Evolutionary conservation across 2,113 vertebrate genomes (phyloP), one percentile per base, ranked within the genome.

Genomic region (Oreochromis aureus): DNA sequence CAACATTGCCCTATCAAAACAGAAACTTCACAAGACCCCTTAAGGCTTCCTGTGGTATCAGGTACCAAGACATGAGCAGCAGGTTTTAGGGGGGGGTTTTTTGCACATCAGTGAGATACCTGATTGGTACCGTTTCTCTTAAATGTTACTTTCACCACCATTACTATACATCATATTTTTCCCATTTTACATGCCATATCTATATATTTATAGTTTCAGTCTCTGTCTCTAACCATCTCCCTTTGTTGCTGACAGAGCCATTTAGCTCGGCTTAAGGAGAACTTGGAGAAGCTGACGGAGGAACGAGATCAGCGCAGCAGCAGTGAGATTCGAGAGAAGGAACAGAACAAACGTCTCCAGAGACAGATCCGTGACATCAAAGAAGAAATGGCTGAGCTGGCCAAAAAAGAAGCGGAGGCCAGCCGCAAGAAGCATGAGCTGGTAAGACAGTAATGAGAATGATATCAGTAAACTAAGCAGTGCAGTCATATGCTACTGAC

Each of bases 361-460:
- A 94, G 99, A 30, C 99, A 99, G 96, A 97, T 98, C 84, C 97
- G 98, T 0, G 98, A 99, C 79, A 88, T 97, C 92, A 99, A 99
- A 92, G 99, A 99, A 94, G 98, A 99, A 95, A 98, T 97, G 96
- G 96, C 93, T 0, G 98, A 99, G 91, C 96, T 99, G 80, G 96
- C 97, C 94, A 98, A 98, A 92, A 99, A 98, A 91, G 99, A 99
- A 92, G 94, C 97, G 0, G 99, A 99, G 92, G 98, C 99, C 36
- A 99, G 97, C 91, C 98, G 98, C 94, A 99, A 99, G 93, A 99
- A 98, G 66, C 98, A 99, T 0, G 99, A 99, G 85, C 96, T 99
- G 97, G 99, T 99, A 94, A 96, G 46, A 51, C 16, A n/a, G 27
- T 0, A 78, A 78, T 66, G 22, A 83, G 44, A 53, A 13, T 36